Evolutionary conservation across 2,888 invertebrate species (phyloP).

Genomic region (Acanthosepion lycidas): DNA sequence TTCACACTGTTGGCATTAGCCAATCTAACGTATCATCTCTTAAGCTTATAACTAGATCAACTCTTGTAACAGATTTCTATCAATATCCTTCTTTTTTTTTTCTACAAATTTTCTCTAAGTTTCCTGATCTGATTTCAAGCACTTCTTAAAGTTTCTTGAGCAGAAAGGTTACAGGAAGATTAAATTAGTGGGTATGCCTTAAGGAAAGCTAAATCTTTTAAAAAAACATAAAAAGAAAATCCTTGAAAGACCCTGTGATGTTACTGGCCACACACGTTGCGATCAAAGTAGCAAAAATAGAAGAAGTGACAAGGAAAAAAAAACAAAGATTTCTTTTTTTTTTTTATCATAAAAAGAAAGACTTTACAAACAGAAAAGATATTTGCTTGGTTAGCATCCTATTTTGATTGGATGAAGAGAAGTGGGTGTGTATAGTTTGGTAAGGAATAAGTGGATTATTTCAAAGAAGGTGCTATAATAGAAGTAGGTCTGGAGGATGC

Average conservation of each 20-base stretch:
- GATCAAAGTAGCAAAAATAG: background rate
- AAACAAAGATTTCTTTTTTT: background rate
- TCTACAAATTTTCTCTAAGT: background rate
- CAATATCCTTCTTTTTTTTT: no score
- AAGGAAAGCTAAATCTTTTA: background rate
- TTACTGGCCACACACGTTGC: background rate
- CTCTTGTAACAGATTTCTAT: no score
- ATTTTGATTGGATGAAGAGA: background rate
- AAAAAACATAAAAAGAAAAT: background rate
- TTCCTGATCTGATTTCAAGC: background rate
- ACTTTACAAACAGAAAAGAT: background rate
- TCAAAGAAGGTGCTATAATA: background rate
- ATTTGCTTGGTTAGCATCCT: conserved; percentile 16
- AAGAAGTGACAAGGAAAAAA: background rate
- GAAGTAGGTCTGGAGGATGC: background rate
- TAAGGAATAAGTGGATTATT: background rate
- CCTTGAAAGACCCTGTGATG: background rate
- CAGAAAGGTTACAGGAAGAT: background rate
- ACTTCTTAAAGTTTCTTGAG: background rate
- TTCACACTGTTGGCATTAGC: background rate
- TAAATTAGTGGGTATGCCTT: background rate
- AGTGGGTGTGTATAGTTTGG: background rate
- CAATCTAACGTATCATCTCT: no score
- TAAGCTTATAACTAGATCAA: no score
- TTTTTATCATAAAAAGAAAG: background rate